Percentiles rank a stretch among this genome's conserved stretches.
Evolutionary conservation across 1,140 invertebrate species (phyloP).

Genomic region (Aporrectodea caliginosa): DNA sequence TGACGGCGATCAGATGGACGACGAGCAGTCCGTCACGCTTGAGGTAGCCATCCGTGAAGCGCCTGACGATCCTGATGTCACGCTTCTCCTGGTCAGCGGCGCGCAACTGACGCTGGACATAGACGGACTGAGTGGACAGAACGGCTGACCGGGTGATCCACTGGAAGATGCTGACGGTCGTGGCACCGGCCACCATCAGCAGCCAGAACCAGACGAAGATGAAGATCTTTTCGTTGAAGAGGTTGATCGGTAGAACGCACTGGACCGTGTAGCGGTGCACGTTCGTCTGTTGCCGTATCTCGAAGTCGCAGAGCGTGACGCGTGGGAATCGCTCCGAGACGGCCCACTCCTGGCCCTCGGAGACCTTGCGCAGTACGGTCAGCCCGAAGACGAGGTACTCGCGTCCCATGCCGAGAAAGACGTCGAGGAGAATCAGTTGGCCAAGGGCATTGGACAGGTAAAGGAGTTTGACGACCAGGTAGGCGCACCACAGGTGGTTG

Average conservation of each 20-base stretch:
- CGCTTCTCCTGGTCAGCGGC: not conserved
- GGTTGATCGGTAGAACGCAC: conserved; percentile 41
- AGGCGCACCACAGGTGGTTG: conserved; percentile 35
- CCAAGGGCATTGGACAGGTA: conserved; percentile 38
- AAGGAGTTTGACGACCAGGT: conserved; percentile 36
- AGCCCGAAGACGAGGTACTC: conserved; percentile 36
- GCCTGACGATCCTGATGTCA: conserved; percentile 4
- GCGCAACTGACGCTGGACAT: not conserved
- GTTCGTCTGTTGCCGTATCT: conserved; percentile 38
- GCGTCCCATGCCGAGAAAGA: conserved; percentile 33
- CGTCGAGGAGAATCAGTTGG: conserved; percentile 40
- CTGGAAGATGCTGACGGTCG: conserved; percentile 17
- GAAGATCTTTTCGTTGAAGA: conserved; percentile 53
- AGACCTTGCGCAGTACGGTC: conserved; percentile 31
- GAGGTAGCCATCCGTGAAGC: conserved; percentile 45
- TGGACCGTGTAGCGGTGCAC: conserved; percentile 40
- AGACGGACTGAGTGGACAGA: conserved; percentile 13
- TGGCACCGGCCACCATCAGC: conserved; percentile 34
- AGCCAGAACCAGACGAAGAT: conserved; percentile 52
- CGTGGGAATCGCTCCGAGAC: conserved; percentile 36
- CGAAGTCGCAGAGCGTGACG: conserved; percentile 38
- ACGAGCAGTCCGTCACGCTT: conserved; percentile 56
- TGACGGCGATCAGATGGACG: conserved; percentile 54
- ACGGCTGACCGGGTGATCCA: conserved; percentile 19
- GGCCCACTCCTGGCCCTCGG: conserved; percentile 21